A percentile compares a stretch with the other conserved stretches of the same genome.
Evolutionary conservation across 2,113 vertebrate genomes (phyloP).

Genomic region (Sakesphorus luctuosus): DNA sequence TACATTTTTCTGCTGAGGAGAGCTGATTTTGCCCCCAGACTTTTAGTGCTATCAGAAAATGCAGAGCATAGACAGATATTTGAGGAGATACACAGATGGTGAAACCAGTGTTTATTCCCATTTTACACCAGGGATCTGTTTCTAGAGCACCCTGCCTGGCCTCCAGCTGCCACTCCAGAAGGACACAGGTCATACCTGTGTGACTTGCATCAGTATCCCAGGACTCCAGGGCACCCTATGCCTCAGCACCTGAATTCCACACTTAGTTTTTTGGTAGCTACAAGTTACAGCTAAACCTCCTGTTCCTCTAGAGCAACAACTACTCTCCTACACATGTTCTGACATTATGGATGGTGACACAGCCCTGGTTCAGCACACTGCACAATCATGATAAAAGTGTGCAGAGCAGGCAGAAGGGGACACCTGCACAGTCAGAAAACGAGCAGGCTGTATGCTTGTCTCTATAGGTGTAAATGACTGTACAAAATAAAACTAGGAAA

Average conservation of each 20-base stretch:
- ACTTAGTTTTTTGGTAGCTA: not conserved
- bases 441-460: not conserved
- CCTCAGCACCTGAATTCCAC: not conserved
- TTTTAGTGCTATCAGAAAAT: not conserved
- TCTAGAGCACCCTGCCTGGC: not conserved
- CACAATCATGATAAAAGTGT: no score
- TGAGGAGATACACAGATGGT: not conserved
- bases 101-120: not conserved
- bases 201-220: not conserved
- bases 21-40: not conserved
- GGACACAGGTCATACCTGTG: not conserved
- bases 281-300: not conserved
- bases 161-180: not conserved
- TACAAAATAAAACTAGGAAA: not conserved
- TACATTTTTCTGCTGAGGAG: not conserved
- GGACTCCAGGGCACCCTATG: rapidly evolving
- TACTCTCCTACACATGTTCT: not conserved
- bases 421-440: not conserved
- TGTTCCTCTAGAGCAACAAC: not conserved
- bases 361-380: not conserved
- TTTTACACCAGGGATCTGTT: not conserved
- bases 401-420: not conserved
- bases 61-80: not conserved
- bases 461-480: not conserved
- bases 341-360: not conserved